A percentile compares a stretch with the other conserved stretches of the same genome.
Evolutionary conservation across 2,888 invertebrate genomes (phyloP).

Genomic region (Ditula angustiorana): DNA sequence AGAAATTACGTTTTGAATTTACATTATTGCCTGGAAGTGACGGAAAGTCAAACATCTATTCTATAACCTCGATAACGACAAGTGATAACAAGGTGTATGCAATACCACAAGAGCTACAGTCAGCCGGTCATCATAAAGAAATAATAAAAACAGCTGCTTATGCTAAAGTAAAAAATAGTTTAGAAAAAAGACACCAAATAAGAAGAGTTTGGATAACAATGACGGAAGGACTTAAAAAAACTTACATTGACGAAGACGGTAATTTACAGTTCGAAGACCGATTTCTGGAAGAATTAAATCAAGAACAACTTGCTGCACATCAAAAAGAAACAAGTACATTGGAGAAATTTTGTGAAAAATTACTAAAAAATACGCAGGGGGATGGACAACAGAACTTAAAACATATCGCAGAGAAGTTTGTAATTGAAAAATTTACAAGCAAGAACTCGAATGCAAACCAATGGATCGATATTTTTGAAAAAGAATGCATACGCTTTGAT

Average conservation of each 20-base stretch:
- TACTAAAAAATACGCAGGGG: not conserved
- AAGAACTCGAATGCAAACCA: constrained; percentile 28
- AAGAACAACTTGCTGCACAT: not conserved
- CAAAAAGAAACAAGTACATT: not conserved
- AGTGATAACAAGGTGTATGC: constrained; percentile 24
- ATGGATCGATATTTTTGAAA: constrained; percentile 29
- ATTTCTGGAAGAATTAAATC: not conserved
- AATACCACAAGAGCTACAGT: constrained; percentile 16
- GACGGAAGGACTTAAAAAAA: constrained; percentile 2
- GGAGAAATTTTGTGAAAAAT: not conserved
- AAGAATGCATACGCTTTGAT: constrained; percentile 27
- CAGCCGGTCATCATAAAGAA: not conserved
- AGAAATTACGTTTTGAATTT: constrained; percentile 37
- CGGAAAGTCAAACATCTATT: constrained; percentile 34
- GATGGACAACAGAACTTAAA: not conserved
- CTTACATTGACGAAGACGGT: constrained; percentile 1
- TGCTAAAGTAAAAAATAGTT: not conserved
- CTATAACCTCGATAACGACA: constrained; percentile 36
- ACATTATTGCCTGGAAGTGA: constrained; percentile 26
- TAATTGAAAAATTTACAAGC: constrained; percentile 31
- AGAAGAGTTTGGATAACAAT: constrained; percentile 9
- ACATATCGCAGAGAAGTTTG: constrained; percentile 17
- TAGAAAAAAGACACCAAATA: not conserved
- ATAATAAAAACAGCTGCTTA: not conserved
- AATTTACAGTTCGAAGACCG: constrained; percentile 2